Evolutionary conservation across 2,797 vertebrate genomes (phyloP), one percentile per base, ranked within the genome.

Genomic region (Triplophysa yarkandensis): DNA sequence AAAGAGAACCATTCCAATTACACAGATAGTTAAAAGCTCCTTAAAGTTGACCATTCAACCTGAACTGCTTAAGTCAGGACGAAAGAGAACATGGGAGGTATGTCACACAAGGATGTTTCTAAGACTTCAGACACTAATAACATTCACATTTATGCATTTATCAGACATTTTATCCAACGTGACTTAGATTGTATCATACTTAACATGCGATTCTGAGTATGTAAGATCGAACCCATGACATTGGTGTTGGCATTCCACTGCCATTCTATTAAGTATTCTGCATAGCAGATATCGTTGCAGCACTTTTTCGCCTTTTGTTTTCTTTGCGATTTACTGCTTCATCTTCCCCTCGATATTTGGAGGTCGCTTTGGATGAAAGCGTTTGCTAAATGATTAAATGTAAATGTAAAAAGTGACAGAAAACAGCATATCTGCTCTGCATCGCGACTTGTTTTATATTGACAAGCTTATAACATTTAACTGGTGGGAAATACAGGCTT

Each of bases 1-100:
- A 62, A 62, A 21, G 32, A 25, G 21, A 62, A 23, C 60, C 19
- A 13, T 62, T 62, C 17, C 52, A 34, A 21, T 60, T 48, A 23
- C 30, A 34, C 16, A 48, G n/a, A 34, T 7, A 16, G 13, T 60
- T 10, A 48, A 19, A 46, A 71, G 28, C 43, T 10, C 17, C 28
- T 30, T 58, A 32, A 58, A 58, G 27, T 58, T 57, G 27, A 2
- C 14, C 27, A 61, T 23, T 39, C 44, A 36, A 48, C 43, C 57
- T 44, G 50, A 55, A 28, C 66, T 17, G 28, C 19, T n/a, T 19
- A 28, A 64, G 13, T 17, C n/a, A 34, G 27, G 10, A 60, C 32
- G 6, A 30, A 60, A 34, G 25, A 7, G 6, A 52, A 17, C n/a
- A 28, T 2, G 7, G n/a, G 6, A 16, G 19, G 19, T 21, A 6